Conservation (phyloP, 2,113 vertebrate species). For the Bubo bubo region DNA sequence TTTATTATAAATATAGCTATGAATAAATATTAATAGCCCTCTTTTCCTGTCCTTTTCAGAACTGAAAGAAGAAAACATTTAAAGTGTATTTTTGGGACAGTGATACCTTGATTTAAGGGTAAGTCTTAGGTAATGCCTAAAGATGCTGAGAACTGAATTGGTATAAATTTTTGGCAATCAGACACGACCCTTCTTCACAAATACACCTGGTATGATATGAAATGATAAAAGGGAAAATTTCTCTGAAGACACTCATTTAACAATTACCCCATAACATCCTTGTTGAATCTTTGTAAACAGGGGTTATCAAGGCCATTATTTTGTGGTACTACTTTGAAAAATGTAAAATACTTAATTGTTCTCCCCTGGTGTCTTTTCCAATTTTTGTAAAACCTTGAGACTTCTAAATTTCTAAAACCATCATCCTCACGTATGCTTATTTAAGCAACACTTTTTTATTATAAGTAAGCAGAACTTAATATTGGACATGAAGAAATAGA, state of each 20-base stretch:
- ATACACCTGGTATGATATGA: background rate
- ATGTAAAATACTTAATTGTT: background rate
- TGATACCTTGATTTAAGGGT: background rate
- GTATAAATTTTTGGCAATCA: background rate
- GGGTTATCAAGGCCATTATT: background rate
- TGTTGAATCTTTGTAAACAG: background rate
- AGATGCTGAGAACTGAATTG: background rate
- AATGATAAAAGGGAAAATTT: background rate
- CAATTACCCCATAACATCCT: background rate
- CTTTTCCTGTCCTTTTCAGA: background rate
- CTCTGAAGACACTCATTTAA: background rate
- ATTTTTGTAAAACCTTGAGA: background rate
- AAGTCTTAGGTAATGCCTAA: background rate
- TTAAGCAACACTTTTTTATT: background rate
- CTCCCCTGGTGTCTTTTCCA: background rate
- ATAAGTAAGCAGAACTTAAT: background rate
- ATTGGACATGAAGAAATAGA: background rate
- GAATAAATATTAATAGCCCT: background rate
- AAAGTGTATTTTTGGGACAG: background rate
- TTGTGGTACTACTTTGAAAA: background rate
- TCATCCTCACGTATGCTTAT: background rate
- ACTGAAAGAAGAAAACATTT: background rate
- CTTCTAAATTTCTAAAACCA: background rate
- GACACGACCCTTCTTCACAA: background rate
- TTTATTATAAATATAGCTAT: background rate